Base-by-base conservation (phyloP, 2,797 vertebrate species). In the Hybognathus amarus region DNA sequence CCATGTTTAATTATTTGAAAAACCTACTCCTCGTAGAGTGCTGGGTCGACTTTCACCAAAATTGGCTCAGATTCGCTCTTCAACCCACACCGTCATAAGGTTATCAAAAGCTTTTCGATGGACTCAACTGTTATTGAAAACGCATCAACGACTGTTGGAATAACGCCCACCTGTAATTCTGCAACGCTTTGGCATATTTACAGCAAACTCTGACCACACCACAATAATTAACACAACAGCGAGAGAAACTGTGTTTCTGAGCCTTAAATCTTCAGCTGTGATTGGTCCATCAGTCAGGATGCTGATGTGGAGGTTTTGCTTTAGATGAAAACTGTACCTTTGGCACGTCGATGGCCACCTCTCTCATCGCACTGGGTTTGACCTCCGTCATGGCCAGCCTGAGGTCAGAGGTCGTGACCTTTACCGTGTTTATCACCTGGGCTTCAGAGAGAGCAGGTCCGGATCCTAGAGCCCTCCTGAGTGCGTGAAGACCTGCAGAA, bases 281-380 rank as follows among this genome's bases (percentile, higher is more conserved):
- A 78, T 47, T 66, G 76, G 74, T 3, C 71, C 27, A 36, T 76
- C 56, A 12, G 24, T 27, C 36, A 42, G 15, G 12, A 27, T 30
- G 6, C 2, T 22, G 15, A 77, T n/a, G 30, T 36, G 11, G 27
- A 70, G n/a, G 45, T 54, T 7, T 36, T 77, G 36, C 18, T 38
- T 59, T 2, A 20, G 27, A 42, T 36, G 40, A 78, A 9, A 38
- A 17, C 22, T 3, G 9, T 64, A 99, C 98, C 94, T 96, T 97
- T 76, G 98, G 98, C 66, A 99, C 96, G 70, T 99, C 97, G 2
- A 99, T 92, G 50, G 97, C 95, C 67, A 99, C 97, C 88, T 99
- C 98, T 90, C 98, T 96, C 97, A 99, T 99, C 87, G 98, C 98
- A 4, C 98, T 99, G 88, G 98, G 97, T 91, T 97, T 97, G 89